A percentile compares a stretch with the other conserved stretches of the same genome.
Conservation (phyloP, 2,113 vertebrate species). For the Lampris megalopsis region DNA sequence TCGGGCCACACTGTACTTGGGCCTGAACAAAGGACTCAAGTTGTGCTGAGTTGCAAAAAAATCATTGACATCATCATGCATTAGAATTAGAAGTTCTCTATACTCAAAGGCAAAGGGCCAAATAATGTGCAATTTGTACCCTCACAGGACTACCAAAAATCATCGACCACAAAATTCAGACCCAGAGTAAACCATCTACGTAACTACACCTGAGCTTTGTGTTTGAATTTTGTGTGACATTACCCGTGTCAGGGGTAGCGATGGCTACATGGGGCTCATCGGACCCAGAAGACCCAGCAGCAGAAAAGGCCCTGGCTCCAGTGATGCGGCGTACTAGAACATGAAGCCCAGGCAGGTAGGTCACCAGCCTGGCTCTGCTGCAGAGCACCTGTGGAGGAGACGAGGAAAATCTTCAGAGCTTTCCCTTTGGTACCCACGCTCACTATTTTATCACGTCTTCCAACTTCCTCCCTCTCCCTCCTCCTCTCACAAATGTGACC, state of each 20-base stretch:
- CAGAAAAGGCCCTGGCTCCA: conserved; percentile 85
- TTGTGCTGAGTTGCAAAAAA: neutral
- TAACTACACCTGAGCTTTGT: too few species aligned
- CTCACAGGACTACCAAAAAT: too few species aligned
- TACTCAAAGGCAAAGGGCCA: too few species aligned
- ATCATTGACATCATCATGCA: too few species aligned
- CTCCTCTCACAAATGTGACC: too few species aligned
- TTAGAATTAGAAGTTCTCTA: too few species aligned
- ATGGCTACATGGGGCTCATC: conserved; percentile 84
- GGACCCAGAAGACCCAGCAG: conserved; percentile 87
- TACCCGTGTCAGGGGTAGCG: conserved; percentile 85
- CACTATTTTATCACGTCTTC: too few species aligned
- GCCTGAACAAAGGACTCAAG: conserved; percentile 69
- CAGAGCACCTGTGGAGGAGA: conserved; percentile 86
- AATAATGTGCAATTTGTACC: too few species aligned
- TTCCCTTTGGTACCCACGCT: too few species aligned
- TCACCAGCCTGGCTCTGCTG: conserved; percentile 89
- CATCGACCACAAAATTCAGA: neutral
- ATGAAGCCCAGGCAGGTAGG: conserved; percentile 91
- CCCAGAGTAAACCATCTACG: too few species aligned
- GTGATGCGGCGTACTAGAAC: conserved; percentile 86
- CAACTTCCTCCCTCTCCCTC: too few species aligned
- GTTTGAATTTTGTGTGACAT: conserved; percentile 21
- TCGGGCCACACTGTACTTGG: conserved; percentile 89
- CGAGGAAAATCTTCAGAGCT: neutral